Base-by-base conservation (phyloP, 1,140 invertebrate species). In the Apis florea region DNA sequence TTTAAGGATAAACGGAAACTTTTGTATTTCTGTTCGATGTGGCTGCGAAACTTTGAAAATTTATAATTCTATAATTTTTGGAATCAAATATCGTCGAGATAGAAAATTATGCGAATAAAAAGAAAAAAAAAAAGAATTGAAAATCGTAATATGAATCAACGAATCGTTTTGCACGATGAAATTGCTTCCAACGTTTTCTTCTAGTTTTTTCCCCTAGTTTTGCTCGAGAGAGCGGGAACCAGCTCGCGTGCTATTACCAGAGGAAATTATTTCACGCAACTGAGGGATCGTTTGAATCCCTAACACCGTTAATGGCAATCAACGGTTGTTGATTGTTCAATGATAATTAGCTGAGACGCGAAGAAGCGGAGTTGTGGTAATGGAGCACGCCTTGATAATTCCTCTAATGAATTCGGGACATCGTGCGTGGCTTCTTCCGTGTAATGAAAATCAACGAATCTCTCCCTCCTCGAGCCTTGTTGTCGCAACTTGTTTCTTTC, bases 241-340 rank as follows among this genome's bases (percentile, higher is more conserved):
- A 21, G 17, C 40, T 59, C 59, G 54, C 54, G 58, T 49, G 53
- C 58, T 24, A 19, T 31, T 24, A 19, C 70, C 21, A 49, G 40
- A 75, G 75, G 58, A 85, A 85, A 77, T 78, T 69, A 85, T 82
- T 77, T 82, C 79, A 59, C 67, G 78, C 47, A 64, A 64, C 40
- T 31, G 61, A 59, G 53, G 70, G 56, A 72, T 70, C 76, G 70
- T 63, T 51, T 56, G 78, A 58, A 63, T 70, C 72, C 24, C 81
- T 68, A 49, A 69, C 74, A 66, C 80, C 71, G 83, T 87, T 88
- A 88, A 88, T 75, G 70, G 87, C 83, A 88, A 88, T 88, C 79
- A 88, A 88, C 87, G 87, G 86, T 85, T 88, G 87, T 88, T 88
- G 88, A 88, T 88, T 88, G 84, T 77, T 83, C 77, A 72, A 85